A percentile compares a stretch with the other conserved stretches of the same genome.
Evolutionary conservation across 2,888 invertebrate genomes (phyloP).

Genomic region (Chaitophorus viminalis): DNA sequence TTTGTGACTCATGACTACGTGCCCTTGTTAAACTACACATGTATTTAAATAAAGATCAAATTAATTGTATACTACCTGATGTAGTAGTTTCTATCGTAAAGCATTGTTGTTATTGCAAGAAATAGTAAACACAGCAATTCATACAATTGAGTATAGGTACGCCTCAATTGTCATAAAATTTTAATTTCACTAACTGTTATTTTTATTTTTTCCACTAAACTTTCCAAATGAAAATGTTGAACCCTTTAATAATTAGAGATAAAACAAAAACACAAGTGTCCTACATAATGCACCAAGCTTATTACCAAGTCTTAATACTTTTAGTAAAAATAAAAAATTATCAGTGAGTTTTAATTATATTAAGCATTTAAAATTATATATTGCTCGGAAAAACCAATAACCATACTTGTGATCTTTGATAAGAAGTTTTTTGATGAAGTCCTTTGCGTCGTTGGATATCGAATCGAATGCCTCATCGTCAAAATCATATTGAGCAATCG

Average conservation of each 20-base stretch:
- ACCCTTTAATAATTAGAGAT: background rate
- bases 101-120: conserved; percentile 25
- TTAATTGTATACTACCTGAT: background rate
- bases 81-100: background rate
- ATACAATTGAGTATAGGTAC: background rate
- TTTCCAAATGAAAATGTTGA: background rate
- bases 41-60: conserved; percentile 12
- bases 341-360: conserved; percentile 45
- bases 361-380: conserved; percentile 5
- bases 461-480: conserved; percentile 96
- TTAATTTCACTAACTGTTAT: background rate
- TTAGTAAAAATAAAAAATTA: conserved; percentile 14
- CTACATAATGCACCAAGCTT: background rate
- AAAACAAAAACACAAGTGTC: background rate
- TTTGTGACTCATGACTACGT: background rate
- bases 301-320: background rate
- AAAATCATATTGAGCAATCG: conserved; percentile 95
- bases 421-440: conserved; percentile 92
- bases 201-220: background rate
- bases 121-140: conserved; percentile 12
- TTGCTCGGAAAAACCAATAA: conserved; percentile 15
- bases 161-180: background rate
- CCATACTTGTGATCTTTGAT: conserved; percentile 91
- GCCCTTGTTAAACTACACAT: background rate
- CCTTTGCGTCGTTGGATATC: conserved; percentile 93